These are phyloP conservation scores for Hemicordylus capensis DNA, from an alignment of 2,113 vertebrate species.

Conservation along the genomic window DNA sequence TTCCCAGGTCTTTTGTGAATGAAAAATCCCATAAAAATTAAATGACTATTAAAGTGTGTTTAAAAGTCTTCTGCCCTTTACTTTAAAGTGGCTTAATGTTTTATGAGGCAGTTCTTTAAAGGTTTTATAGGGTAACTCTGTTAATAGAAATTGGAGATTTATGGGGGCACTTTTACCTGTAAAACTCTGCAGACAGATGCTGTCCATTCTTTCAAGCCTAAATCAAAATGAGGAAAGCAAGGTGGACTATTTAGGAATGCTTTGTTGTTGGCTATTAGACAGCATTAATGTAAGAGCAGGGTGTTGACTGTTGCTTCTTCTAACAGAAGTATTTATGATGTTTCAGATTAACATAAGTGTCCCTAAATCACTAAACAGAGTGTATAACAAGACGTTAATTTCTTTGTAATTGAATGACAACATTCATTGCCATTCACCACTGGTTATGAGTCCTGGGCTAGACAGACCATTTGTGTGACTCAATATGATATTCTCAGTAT, in stretches of 20 bases:
- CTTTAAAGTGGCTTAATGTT: slow-evolving; percentile 13
- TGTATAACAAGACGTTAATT: not conserved
- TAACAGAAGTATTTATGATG: not conserved
- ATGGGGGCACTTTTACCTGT: not conserved
- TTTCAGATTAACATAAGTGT: not conserved
- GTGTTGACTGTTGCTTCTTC: not conserved
- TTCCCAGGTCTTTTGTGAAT: slow-evolving; percentile 17
- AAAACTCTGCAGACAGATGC: not conserved
- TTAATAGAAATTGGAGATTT: not conserved
- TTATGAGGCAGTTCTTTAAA: slow-evolving; percentile 18
- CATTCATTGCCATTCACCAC: not conserved
- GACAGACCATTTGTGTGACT: slow-evolving; percentile 6
- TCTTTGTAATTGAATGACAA: not conserved
- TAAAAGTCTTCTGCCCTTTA: slow-evolving; percentile 26
- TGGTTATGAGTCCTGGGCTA: not conserved
- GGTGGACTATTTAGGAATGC: not conserved
- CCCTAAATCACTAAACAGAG: not conserved
- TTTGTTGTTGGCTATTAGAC: not conserved
- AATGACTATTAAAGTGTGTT: slow-evolving; percentile 26
- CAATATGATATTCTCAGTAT: not conserved
- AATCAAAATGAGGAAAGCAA: not conserved
- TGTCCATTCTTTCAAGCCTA: not conserved
- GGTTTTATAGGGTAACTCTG: slow-evolving; percentile 12
- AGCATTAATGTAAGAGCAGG: not conserved
- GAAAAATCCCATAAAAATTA: slow-evolving; percentile 30